Conservation (phyloP, 2,113 vertebrate genomes). For the Trogon surrucura region DNA sequence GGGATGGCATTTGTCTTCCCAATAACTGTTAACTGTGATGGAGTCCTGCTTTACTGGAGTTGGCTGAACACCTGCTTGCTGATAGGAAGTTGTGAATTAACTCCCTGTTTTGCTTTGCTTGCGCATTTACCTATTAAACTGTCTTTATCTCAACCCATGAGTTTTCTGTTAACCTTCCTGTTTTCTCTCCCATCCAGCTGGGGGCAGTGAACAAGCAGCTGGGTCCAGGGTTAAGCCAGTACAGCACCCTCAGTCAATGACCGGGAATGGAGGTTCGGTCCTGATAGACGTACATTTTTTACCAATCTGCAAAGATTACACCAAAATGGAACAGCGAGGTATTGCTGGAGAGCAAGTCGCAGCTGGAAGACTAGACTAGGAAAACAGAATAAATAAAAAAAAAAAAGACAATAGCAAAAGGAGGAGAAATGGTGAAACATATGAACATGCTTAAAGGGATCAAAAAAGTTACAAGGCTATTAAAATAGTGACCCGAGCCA, state of each 20-base stretch:
- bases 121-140: background rate
- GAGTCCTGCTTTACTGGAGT: background rate
- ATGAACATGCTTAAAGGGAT: background rate
- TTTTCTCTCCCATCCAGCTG: background rate
- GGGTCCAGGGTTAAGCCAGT: background rate
- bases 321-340: background rate
- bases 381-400: background rate
- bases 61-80: background rate
- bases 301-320: background rate
- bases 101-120: background rate
- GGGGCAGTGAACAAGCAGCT: fast-evolving
- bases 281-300: background rate
- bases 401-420: background rate
- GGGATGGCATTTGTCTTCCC: background rate
- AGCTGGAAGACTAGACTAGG: background rate
- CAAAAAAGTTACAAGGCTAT: background rate
- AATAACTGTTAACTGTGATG: background rate
- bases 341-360: background rate
- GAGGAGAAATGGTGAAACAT: background rate
- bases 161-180: fast-evolving
- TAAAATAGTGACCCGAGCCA: background rate
- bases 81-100: fast-evolving
- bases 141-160: background rate
- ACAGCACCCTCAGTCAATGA: background rate
- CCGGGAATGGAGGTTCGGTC: background rate